Evolutionary conservation across 2,797 vertebrate species (phyloP).

Genomic region (Hippopotamyrus pictus): DNA sequence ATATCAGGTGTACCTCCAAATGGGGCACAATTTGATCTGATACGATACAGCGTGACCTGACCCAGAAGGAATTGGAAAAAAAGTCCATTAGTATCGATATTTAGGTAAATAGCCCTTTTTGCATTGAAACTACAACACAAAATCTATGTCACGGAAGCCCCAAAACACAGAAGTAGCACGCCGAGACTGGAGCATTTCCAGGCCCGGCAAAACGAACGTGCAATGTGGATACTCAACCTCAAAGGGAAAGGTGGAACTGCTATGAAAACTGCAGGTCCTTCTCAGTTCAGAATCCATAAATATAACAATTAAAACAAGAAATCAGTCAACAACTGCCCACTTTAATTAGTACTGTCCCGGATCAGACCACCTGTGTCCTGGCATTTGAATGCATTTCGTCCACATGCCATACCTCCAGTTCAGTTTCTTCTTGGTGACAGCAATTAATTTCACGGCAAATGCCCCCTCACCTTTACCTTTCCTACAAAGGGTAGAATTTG

Average conservation of each 20-base stretch:
- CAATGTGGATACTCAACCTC: neutral
- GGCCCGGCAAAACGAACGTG: neutral
- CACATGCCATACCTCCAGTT: neutral
- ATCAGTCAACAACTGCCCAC: neutral
- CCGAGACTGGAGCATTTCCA: neutral
- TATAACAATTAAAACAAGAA: neutral
- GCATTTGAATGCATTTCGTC: neutral
- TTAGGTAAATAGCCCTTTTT: neutral
- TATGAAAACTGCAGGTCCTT: neutral
- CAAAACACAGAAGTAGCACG: neutral
- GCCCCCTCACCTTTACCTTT: neutral
- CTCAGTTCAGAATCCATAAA: neutral
- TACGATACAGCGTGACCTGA: neutral
- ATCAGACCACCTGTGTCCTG: neutral
- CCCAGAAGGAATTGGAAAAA: neutral
- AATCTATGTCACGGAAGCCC: neutral
- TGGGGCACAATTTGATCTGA: neutral
- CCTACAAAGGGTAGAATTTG: neutral
- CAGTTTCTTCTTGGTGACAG: neutral
- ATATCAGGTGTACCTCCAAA: constrained; percentile 1
- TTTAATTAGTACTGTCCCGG: neutral
- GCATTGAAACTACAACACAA: neutral
- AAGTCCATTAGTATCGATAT: neutral
- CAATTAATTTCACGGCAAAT: neutral
- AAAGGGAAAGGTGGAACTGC: neutral